Evolutionary conservation across 2,888 invertebrate genomes (phyloP).

Genomic region (Petrolisthes manimaculis): DNA sequence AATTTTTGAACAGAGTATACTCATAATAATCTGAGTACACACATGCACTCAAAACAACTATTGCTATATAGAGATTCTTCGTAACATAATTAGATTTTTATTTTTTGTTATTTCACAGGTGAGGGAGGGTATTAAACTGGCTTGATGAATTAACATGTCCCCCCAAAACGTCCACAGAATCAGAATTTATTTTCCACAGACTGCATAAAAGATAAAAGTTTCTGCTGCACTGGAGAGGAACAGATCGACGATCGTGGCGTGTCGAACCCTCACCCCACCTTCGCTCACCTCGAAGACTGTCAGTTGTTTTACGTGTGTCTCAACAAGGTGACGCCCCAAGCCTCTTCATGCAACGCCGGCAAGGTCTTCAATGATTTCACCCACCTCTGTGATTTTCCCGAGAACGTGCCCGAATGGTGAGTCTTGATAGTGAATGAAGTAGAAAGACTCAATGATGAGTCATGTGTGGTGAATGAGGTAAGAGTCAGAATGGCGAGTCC

Average conservation of each 20-base stretch:
- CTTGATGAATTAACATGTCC: no score
- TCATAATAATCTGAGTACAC: no score
- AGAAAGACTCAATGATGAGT: no score
- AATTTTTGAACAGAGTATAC: no score
- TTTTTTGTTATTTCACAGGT: neutral
- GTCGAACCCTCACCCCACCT: conserved; percentile 85
- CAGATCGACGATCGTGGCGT: conserved; percentile 79
- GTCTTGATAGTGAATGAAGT: conserved; percentile 20
- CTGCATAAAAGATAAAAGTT: conserved; percentile 78
- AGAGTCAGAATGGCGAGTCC: no score
- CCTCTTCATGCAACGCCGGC: conserved; percentile 86
- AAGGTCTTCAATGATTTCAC: conserved; percentile 91
- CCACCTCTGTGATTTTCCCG: conserved; percentile 76
- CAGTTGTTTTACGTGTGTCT: conserved; percentile 92
- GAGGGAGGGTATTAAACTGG: no score
- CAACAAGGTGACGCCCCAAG: conserved; percentile 87
- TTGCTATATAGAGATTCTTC: no score
- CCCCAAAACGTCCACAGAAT: no score
- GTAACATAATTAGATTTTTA: no score
- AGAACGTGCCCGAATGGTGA: conserved; percentile 65
- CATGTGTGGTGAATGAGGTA: no score
- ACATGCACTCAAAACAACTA: no score
- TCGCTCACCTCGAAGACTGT: conserved; percentile 87
- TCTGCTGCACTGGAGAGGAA: conserved; percentile 83
- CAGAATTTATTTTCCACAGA: conserved; percentile 67